phyloP scores from a whole-genome alignment of 2,888 invertebrate genomes.

The Dastarcus helophoroides region DNA sequence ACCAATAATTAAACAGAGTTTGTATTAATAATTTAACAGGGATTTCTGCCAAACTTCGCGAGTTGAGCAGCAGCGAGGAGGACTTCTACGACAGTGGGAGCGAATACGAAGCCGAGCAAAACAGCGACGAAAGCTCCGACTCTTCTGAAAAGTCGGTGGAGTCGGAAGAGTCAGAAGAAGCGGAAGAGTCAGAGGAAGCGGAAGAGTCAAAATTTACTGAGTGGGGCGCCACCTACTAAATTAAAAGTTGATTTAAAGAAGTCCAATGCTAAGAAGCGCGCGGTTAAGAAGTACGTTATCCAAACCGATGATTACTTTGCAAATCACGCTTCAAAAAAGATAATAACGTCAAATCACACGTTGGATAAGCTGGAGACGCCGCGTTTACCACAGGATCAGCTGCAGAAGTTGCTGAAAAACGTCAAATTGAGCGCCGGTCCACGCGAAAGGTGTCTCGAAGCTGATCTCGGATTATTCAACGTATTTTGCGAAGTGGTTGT shows the following conservation, averaged over 20 bases:
- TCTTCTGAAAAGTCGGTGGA: conserved; percentile 18
- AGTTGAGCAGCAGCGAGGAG: conserved; percentile 33
- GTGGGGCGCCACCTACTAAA: conserved; percentile 3
- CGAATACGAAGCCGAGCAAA: conserved; percentile 35
- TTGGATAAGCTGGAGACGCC: conserved; percentile 63
- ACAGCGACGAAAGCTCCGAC: conserved; percentile 16
- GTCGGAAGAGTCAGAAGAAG: conserved; percentile 24
- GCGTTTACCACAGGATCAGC: conserved; percentile 53
- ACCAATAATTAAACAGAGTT: too few relatives aligned
- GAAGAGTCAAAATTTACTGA: conserved; percentile 1
- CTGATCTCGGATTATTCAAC: too few relatives aligned
- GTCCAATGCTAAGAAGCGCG: conserved; percentile 17
- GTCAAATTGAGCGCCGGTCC: conserved; percentile 22
- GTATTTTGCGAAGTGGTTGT: conserved; percentile 66
- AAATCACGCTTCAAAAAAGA: conserved; percentile 49
- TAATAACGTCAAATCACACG: conserved; percentile 67
- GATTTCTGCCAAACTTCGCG: conserved; percentile 18
- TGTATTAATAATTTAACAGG: conserved; percentile 8
- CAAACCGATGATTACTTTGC: conserved; percentile 60
- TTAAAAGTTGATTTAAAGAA: conserved; percentile 15
- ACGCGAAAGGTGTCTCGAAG: too few relatives aligned
- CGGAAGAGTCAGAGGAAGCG: conserved; percentile 21
- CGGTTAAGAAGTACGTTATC: conserved; percentile 44
- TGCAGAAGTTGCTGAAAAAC: conserved; percentile 43
- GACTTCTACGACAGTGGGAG: conserved; percentile 41